Conservation (phyloP, 2,113 vertebrate genomes). For the Argyrosomus japonicus region DNA sequence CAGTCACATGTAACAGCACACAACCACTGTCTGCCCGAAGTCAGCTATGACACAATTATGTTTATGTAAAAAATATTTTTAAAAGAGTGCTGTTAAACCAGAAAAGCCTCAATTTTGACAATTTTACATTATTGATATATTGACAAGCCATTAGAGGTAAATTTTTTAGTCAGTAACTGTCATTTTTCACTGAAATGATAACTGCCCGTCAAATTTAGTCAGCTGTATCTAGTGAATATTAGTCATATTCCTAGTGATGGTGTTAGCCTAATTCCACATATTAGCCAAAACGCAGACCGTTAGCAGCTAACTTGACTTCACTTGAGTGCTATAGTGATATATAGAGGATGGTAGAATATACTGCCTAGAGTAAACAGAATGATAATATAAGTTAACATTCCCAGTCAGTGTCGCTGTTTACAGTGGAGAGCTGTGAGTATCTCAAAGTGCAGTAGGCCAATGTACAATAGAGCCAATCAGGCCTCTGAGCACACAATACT, state of each 20-base stretch:
- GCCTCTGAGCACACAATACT: slow-evolving; percentile 48
- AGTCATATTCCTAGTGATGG: neutral
- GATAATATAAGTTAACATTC: slow-evolving; percentile 9
- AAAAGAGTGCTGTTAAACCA: neutral
- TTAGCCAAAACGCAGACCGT: too few relatives aligned
- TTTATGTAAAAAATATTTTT: neutral
- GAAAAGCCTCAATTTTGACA: neutral
- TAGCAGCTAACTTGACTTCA: too few relatives aligned
- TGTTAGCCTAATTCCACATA: neutral
- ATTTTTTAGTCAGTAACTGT: neutral
- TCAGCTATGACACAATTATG: too few relatives aligned
- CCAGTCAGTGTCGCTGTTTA: neutral
- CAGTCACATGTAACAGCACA: neutral
- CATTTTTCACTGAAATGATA: neutral
- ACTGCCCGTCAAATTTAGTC: too few relatives aligned
- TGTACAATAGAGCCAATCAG: slow-evolving; percentile 46
- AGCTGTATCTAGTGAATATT: neutral
- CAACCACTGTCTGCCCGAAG: too few relatives aligned
- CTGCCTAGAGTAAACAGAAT: neutral
- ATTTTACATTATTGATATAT: neutral
- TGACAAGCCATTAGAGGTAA: neutral
- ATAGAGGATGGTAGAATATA: too few relatives aligned
- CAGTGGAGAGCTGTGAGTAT: slow-evolving; percentile 32
- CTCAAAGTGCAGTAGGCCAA: slow-evolving; percentile 44
- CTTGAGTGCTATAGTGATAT: too few relatives aligned